phyloP scores from a whole-genome alignment of 2,797 vertebrate species.

The Coilia nasus region DNA sequence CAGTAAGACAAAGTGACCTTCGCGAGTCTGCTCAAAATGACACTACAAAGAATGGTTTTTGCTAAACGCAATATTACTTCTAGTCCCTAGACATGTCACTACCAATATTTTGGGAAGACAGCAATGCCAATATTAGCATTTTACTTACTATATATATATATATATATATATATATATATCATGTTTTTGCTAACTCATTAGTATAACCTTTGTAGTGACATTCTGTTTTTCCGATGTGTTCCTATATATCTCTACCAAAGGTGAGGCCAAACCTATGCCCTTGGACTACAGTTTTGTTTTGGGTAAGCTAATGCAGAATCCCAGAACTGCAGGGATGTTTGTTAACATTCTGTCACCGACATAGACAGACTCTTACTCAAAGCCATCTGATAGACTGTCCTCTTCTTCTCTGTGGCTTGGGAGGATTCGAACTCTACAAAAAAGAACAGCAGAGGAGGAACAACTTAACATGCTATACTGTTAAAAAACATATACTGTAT shows the following conservation, averaged over 20 bases:
- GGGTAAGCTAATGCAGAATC: too few species aligned
- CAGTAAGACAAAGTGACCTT: constrained; percentile 44
- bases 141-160: too few species aligned
- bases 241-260: too few species aligned
- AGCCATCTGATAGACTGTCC: constrained; percentile 96
- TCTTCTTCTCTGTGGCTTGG: constrained; percentile 90
- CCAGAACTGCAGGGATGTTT: too few species aligned
- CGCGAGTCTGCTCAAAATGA: not conserved
- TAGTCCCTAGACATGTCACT: not conserved
- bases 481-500: not conserved
- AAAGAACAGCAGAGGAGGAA: constrained; percentile 22
- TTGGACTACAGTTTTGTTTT: too few species aligned
- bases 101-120: too few species aligned
- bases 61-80: not conserved
- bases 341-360: not conserved
- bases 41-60: not conserved
- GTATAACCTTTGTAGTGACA: too few species aligned
- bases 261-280: too few species aligned
- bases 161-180: too few species aligned
- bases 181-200: too few species aligned
- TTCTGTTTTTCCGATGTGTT: too few species aligned
- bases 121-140: too few species aligned
- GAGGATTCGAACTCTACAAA: constrained; percentile 85
- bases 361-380: constrained; percentile 80
- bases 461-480: not conserved